Percentiles rank a stretch among this genome's conserved stretches.
Conservation (phyloP, 2,888 invertebrate genomes). For the Anthophora plumipes region DNA sequence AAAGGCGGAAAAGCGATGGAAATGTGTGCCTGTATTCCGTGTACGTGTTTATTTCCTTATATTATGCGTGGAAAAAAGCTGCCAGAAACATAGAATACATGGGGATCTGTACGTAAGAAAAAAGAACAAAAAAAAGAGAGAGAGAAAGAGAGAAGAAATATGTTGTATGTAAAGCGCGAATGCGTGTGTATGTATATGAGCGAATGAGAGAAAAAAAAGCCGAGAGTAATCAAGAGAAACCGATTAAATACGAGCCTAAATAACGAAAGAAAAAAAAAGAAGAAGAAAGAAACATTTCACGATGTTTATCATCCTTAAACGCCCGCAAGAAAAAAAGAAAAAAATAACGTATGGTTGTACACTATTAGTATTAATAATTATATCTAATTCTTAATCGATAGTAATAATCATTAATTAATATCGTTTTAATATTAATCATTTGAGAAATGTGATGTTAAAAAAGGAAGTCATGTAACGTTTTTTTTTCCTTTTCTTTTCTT, state of each 20-base stretch:
- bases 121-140: conserved; percentile 2
- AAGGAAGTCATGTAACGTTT: conserved; percentile 50
- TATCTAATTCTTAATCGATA: conserved; percentile 84
- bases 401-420: conserved; percentile 82
- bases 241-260: conserved; percentile 76
- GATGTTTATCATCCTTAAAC: conserved; percentile 76
- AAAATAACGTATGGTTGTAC: conserved; percentile 82
- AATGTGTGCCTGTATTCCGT: conserved; percentile 49
- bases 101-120: background rate
- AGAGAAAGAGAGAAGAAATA: conserved; percentile 2
- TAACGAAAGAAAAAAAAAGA: conserved; percentile 66
- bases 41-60: conserved; percentile 49
- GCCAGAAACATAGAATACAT: conserved; percentile 10
- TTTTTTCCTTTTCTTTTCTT: conserved; percentile 39
- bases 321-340: conserved; percentile 65
- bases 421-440: conserved; percentile 83
- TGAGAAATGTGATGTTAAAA: conserved; percentile 83
- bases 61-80: conserved; percentile 58
- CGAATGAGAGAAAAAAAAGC: conserved; percentile 56
- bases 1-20: conserved; percentile 29
- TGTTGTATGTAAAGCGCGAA: conserved; percentile 18
- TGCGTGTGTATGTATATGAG: conserved; percentile 45
- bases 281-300: conserved; percentile 76
- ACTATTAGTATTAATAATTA: conserved; percentile 84
- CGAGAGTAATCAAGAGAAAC: conserved; percentile 47